phyloP scores from a whole-genome alignment of 1,140 invertebrate species.

The Neotoxoptera formosana region DNA sequence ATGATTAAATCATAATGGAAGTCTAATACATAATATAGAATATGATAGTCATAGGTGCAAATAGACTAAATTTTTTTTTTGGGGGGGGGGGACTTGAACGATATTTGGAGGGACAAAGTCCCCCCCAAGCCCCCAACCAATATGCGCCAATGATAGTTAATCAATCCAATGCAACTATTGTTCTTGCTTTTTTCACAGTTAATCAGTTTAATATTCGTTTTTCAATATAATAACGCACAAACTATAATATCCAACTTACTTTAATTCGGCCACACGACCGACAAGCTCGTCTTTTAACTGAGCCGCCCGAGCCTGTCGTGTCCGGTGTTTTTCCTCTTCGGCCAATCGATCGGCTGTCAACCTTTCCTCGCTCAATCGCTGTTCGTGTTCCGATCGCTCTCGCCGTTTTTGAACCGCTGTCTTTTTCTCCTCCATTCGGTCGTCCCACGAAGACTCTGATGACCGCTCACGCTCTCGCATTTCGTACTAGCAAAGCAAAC shows the following conservation, averaged over 20 bases:
- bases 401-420: background rate
- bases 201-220: background rate
- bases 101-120: too few species aligned
- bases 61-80: too few species aligned
- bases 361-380: background rate
- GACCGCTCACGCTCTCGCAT: constrained; percentile 24
- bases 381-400: background rate
- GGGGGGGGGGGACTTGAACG: too few species aligned
- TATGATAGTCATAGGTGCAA: too few species aligned
- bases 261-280: constrained; percentile 7
- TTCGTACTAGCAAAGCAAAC: background rate
- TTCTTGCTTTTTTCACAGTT: background rate
- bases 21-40: too few species aligned
- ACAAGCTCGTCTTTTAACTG: constrained; percentile 20
- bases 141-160: too few species aligned
- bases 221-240: background rate
- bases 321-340: constrained; percentile 7
- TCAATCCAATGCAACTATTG: background rate
- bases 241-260: background rate
- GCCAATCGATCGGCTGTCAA: background rate
- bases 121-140: too few species aligned
- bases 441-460: constrained; percentile 45
- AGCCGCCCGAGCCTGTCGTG: background rate
- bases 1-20: background rate
- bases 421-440: constrained; percentile 30